Conservation (phyloP, 2,113 vertebrate species). For the Philantomba maxwellii region DNA sequence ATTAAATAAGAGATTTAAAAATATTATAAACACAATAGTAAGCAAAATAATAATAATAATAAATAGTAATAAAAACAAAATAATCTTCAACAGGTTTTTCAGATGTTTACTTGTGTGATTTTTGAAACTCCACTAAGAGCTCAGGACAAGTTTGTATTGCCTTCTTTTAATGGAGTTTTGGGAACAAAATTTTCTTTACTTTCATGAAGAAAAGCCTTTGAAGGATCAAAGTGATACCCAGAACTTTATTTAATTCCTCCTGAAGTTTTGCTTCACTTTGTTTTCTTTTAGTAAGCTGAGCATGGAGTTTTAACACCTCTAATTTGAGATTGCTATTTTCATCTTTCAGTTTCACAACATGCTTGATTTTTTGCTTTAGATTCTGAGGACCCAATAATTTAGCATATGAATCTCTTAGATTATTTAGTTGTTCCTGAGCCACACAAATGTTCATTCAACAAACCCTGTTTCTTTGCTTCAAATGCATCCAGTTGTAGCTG, state of each 20-base stretch:
- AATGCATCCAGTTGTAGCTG: conserved; percentile 92
- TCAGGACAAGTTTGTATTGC: conserved; percentile 63
- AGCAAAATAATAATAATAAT: not conserved
- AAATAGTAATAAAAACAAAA: not conserved
- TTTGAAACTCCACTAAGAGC: not conserved
- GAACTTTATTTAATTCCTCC: conserved; percentile 79
- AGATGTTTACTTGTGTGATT: conserved; percentile 1
- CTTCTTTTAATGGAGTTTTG: conserved; percentile 82
- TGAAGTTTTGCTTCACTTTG: conserved; percentile 79
- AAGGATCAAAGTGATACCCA: conserved; percentile 84
- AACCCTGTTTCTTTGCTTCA: conserved; percentile 86
- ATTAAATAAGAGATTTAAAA: conserved; percentile 23
- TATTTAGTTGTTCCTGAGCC: conserved; percentile 91
- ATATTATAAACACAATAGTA: not conserved
- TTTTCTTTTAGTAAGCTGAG: conserved; percentile 82
- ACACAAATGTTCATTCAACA: conserved; percentile 89
- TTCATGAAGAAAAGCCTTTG: conserved; percentile 89
- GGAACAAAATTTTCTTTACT: conserved; percentile 88
- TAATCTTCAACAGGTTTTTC: conserved; percentile 10
- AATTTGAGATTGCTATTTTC: conserved; percentile 89
- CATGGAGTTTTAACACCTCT: conserved; percentile 86
- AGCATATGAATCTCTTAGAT: conserved; percentile 89
- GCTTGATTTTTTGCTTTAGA: conserved; percentile 97
- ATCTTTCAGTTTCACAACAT: conserved; percentile 93
- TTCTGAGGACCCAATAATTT: conserved; percentile 95